phyloP scores from a whole-genome alignment of 2,113 vertebrate genomes.

The Ariopsis seemanni region DNA sequence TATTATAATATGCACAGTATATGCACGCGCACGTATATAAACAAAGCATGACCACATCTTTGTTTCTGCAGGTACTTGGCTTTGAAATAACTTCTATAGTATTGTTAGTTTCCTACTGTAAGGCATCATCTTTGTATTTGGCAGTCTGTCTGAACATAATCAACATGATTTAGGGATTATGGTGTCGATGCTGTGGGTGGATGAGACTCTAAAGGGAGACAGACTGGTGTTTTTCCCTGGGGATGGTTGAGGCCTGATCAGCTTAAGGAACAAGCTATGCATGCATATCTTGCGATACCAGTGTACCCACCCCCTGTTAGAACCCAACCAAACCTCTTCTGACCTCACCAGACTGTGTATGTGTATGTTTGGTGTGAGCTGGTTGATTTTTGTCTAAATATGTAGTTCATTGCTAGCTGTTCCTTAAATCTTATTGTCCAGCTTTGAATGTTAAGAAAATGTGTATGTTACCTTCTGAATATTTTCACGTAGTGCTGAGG shows the following conservation, averaged over 20 bases:
- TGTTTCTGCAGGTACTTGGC: no score
- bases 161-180: slow-evolving; percentile 54
- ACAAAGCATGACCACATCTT: no score
- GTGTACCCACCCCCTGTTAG: background rate
- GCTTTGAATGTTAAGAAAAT: background rate
- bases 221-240: background rate
- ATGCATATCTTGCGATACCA: background rate
- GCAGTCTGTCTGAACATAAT: slow-evolving; percentile 38
- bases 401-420: background rate
- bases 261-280: background rate
- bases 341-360: background rate
- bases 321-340: background rate
- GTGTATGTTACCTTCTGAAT: background rate
- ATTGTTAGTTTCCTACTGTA: no score
- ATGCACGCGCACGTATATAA: no score
- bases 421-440: background rate
- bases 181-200: slow-evolving; percentile 24
- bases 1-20: no score
- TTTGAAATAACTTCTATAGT: no score
- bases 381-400: background rate
- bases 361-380: background rate
- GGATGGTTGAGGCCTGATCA: background rate
- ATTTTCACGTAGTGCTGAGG: background rate
- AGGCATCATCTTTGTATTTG: background rate
- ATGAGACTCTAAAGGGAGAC: background rate